Percentiles rank a stretch among this genome's conserved stretches.
Conservation (phyloP, 2,797 vertebrate species). For the Todus mexicanus region DNA sequence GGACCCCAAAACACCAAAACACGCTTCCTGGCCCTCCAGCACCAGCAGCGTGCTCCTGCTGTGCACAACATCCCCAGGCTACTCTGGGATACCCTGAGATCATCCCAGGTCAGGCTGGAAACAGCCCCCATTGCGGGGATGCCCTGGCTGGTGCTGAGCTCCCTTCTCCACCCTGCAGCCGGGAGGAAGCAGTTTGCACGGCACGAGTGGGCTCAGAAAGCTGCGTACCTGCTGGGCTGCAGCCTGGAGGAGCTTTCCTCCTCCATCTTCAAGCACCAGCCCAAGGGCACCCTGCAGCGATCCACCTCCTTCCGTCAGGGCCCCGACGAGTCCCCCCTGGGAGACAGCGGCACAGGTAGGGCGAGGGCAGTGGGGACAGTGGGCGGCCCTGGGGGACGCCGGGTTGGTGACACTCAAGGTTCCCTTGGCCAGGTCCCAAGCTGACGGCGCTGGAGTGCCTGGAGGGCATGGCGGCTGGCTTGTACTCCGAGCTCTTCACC, state of each 20-base stretch:
- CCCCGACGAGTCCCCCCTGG: constrained; percentile 80
- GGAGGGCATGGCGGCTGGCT: constrained; percentile 90
- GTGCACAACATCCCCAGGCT: not conserved
- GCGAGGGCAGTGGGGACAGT: rapidly evolving
- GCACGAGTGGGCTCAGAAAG: constrained; percentile 98
- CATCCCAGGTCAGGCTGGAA: not conserved
- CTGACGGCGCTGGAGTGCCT: constrained; percentile 91
- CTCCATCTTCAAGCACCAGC: constrained; percentile 91
- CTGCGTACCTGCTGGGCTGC: constrained; percentile 93
- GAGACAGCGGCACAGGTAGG: constrained; percentile 82
- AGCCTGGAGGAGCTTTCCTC: constrained; percentile 94
- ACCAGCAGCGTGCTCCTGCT: not conserved
- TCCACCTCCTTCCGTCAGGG: constrained; percentile 94
- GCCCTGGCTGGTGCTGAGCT: not conserved
- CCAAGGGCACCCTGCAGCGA: constrained; percentile 87
- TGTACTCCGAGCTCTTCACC: constrained; percentile 94
- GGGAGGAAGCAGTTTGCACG: constrained; percentile 95
- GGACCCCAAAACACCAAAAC: not conserved
- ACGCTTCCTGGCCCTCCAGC: rapidly evolving
- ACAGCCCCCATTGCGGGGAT: rapidly evolving
- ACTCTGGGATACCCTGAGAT: not conserved
- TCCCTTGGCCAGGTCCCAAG: constrained; percentile 79
- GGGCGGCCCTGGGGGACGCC: rapidly evolving
- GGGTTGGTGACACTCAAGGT: not conserved
- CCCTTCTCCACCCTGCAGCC: constrained; percentile 65